Conservation (phyloP, 2,113 vertebrate genomes). For the Helogale parvula region DNA sequence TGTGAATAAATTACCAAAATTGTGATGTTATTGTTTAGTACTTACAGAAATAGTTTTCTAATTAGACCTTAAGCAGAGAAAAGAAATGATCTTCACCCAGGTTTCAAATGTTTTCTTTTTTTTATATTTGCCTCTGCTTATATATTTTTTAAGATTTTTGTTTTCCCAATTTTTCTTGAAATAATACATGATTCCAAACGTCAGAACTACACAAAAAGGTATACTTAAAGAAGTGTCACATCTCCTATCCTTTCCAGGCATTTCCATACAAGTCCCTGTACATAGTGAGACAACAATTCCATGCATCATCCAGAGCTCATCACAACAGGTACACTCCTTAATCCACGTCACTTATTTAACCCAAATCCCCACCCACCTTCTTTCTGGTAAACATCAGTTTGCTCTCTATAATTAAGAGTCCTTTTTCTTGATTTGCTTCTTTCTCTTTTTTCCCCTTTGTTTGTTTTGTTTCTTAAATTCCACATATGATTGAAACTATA, state of each 20-base stretch:
- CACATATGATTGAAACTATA: background rate
- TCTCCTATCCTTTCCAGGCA: no score
- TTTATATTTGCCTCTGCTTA: no score
- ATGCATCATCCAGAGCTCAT: background rate
- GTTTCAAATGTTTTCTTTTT: background rate
- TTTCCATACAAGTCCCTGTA: no score
- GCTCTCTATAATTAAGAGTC: background rate
- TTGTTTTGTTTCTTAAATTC: background rate
- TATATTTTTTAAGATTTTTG: no score
- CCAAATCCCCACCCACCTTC: background rate
- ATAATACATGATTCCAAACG: no score
- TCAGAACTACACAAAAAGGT: no score
- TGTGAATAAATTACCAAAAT: background rate
- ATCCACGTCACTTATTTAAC: background rate
- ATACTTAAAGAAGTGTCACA: no score
- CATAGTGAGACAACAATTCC: background rate
- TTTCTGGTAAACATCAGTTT: background rate
- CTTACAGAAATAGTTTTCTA: background rate
- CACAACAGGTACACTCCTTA: background rate
- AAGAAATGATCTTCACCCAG: background rate
- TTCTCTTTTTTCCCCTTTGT: background rate
- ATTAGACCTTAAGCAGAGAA: background rate
- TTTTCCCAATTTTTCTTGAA: no score
- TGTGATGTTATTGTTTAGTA: background rate
- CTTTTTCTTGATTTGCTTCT: background rate